Percentiles rank a stretch among this genome's conserved stretches.
These are phyloP conservation scores for Cactoblastis cactorum DNA, from an alignment of 2,888 invertebrate genomes.

Conservation along the genomic window DNA sequence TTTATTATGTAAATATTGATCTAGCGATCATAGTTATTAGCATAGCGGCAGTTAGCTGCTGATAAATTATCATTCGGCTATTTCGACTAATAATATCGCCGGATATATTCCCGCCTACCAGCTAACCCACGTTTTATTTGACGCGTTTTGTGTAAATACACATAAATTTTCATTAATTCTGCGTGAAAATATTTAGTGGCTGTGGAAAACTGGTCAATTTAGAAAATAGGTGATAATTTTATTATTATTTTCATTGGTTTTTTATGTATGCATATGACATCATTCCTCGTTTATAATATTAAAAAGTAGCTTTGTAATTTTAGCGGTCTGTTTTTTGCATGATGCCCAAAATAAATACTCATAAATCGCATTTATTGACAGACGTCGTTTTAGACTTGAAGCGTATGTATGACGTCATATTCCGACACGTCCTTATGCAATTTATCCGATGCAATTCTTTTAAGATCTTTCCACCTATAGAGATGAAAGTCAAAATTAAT, in stretches of 20 bases:
- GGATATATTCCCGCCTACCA: background rate
- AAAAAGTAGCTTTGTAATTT: background rate
- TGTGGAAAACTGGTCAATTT: background rate
- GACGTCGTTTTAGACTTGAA: background rate
- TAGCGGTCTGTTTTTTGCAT: background rate
- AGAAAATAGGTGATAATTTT: background rate
- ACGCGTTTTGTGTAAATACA: too few species aligned
- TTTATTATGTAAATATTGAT: conserved; percentile 11
- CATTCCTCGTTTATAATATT: background rate
- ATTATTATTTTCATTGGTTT: background rate
- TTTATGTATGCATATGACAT: background rate
- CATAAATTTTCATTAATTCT: too few species aligned
- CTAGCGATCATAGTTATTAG: conserved; percentile 2
- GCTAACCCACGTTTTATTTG: background rate
- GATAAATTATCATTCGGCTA: background rate
- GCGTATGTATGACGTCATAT: background rate
- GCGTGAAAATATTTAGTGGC: background rate
- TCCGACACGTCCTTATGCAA: background rate
- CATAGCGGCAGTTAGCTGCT: background rate
- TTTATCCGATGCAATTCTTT: too few species aligned
- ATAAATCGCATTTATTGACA: background rate
- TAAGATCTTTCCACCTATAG: too few species aligned
- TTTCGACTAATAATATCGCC: background rate
- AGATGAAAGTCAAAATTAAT: too few species aligned
- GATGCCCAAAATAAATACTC: background rate